These are phyloP conservation scores for Zoroaster sp. DNA, from an alignment of 53 echinoderm and acorn worm genomes.

Conservation along the genomic window DNA sequence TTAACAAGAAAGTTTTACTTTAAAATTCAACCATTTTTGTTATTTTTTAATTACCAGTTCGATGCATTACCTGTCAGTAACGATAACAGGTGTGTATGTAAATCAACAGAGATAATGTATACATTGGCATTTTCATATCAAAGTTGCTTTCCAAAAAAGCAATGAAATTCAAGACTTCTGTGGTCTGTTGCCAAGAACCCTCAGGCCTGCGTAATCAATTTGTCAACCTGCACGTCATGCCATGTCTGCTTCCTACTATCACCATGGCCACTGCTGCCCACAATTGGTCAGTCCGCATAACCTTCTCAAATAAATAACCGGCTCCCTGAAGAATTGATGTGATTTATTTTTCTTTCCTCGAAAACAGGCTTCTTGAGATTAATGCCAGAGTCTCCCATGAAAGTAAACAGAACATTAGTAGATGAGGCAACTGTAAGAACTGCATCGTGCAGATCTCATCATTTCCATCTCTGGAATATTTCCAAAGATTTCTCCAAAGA, in stretches of 20 bases:
- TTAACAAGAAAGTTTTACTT: no score
- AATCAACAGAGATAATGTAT: background rate
- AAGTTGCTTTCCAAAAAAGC: background rate
- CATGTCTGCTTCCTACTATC: background rate
- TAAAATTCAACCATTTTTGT: no score
- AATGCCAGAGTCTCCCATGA: background rate
- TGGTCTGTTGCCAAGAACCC: no score
- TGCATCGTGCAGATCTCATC: background rate
- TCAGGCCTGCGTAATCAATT: background rate
- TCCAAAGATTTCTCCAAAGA: slow-evolving; percentile 15
- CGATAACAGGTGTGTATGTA: no score
- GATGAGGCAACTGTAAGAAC: background rate
- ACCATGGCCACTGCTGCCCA: background rate
- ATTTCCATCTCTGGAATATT: background rate
- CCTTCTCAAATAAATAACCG: background rate
- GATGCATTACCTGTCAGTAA: no score
- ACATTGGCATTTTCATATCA: background rate
- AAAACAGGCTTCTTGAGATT: background rate
- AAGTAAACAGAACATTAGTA: background rate
- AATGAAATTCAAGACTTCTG: no score
- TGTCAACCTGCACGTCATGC: background rate
- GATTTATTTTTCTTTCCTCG: no score
- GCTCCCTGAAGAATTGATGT: background rate
- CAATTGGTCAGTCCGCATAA: no score
- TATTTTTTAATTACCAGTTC: no score